Evolutionary conservation across 2,113 vertebrate species (phyloP).

Genomic region (Periophthalmus modestus): DNA sequence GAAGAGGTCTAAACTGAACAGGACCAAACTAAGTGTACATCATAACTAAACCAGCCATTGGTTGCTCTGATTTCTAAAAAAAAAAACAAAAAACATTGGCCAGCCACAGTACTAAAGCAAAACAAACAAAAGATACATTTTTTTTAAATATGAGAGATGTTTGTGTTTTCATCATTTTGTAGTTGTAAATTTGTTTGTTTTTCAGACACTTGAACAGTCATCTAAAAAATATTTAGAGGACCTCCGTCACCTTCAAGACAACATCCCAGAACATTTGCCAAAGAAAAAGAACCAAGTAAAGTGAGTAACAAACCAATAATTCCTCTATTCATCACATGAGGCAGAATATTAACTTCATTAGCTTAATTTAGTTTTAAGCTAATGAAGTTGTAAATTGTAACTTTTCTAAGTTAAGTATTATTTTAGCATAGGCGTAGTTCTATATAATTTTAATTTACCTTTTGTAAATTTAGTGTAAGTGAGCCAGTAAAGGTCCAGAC

Average conservation of each 20-base stretch:
- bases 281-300: slow-evolving; percentile 31
- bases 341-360: too few relatives aligned
- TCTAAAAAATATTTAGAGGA: slow-evolving; percentile 53
- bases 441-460: neutral
- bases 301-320: slow-evolving; percentile 42
- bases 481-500: slow-evolving; percentile 26
- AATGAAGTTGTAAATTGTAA: neutral
- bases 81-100: too few relatives aligned
- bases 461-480: slow-evolving; percentile 20
- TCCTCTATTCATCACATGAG: too few relatives aligned
- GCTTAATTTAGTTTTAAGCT: neutral
- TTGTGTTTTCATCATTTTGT: neutral
- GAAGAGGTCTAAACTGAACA: too few relatives aligned
- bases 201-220: slow-evolving; percentile 64
- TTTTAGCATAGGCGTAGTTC: neutral
- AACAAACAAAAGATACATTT: neutral
- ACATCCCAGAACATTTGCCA: slow-evolving; percentile 73
- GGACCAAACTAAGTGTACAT: too few relatives aligned
- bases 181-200: slow-evolving; percentile 1
- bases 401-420: neutral
- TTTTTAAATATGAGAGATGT: too few relatives aligned
- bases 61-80: too few relatives aligned
- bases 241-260: slow-evolving; percentile 67
- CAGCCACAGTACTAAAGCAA: too few relatives aligned
- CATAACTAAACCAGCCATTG: too few relatives aligned